Evolutionary conservation across 2,797 vertebrate genomes (phyloP), one percentile per base, ranked within the genome.

Genomic region (Toxotes lorentzi): DNA sequence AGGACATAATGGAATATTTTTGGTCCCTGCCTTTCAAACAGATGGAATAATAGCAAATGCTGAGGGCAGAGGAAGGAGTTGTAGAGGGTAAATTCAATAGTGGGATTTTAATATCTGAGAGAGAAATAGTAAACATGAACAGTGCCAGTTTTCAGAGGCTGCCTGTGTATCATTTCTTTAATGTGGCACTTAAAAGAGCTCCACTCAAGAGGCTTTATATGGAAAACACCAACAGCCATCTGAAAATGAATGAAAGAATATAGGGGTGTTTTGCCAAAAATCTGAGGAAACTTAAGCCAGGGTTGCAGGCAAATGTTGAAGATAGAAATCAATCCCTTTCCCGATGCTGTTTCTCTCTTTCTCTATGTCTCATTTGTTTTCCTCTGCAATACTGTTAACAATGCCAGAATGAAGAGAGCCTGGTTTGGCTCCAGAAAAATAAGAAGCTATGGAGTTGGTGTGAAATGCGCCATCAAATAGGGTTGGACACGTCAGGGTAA

Each of bases 101-200:
- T 14, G n/a, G 73, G 78, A 80, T 86, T 91, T 78, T 87, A 87
- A 89, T 87, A 88, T 89, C 79, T 74, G 68, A 89, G 59, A 77
- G 81, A 72, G 66, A 86, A 83, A 79, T 51, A 78, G 76, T 51
- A 84, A 87, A 84, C 54, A 73, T 63, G 78, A 63, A 63, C 54
- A 0, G 9, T 34, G 65, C 66, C 83, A 82, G 80, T 78, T 82
- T 82, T 88, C 68, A 67, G 58, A 81, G 57, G 50, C 65, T 1
- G 38, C 34, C 62, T 75, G 65, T 75, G 43, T 70, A 67, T 79
- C 38, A 80, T 85, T 73, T 84, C 60, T 85, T 84, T 81, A 86
- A 86, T 86, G 63, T 63, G 79, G 38, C 63, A 77, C 66, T 87
- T 85, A 61, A 89, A 83, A 84, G 76, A 78, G 66, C 38, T 67